phyloP scores from a whole-genome alignment of 2,888 invertebrate species.

The Phalera bucephala region DNA sequence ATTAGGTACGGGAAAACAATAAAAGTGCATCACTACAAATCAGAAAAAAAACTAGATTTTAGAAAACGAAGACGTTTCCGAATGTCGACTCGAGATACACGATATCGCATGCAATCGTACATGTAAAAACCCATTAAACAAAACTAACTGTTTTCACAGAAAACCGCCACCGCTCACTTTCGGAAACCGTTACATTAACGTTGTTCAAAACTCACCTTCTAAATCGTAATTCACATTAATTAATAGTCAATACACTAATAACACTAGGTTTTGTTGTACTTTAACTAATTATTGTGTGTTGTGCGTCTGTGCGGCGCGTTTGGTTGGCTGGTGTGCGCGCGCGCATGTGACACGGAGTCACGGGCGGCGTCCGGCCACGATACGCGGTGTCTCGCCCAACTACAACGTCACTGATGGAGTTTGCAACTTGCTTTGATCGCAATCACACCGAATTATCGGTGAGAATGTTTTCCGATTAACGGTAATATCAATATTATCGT shows the following conservation, averaged over 20 bases:
- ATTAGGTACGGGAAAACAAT: too few relatives aligned
- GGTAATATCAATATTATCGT: too few relatives aligned
- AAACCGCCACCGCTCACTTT: slow-evolving; percentile 44
- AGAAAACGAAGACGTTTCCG: background rate
- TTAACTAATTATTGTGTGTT: slow-evolving; percentile 23
- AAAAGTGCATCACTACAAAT: too few relatives aligned
- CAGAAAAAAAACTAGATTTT: too few relatives aligned
- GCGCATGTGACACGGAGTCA: slow-evolving; percentile 54
- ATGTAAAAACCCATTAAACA: slow-evolving; percentile 29
- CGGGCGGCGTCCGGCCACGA: slow-evolving; percentile 30
- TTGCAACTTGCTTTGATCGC: slow-evolving; percentile 54
- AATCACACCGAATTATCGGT: slow-evolving; percentile 46
- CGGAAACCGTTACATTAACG: slow-evolving; percentile 42
- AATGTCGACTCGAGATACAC: background rate
- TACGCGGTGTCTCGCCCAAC: slow-evolving; percentile 26
- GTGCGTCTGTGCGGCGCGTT: slow-evolving; percentile 41
- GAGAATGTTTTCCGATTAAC: too few relatives aligned
- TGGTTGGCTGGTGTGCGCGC: slow-evolving; percentile 42
- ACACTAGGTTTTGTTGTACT: slow-evolving; percentile 28
- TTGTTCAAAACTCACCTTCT: slow-evolving; percentile 54
- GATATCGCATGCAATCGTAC: slow-evolving; percentile 14
- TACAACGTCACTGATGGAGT: slow-evolving; percentile 46
- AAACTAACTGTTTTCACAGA: slow-evolving; percentile 48
- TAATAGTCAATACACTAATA: slow-evolving; percentile 34
- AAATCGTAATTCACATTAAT: slow-evolving; percentile 49